Evolutionary conservation across 2,113 vertebrate species (phyloP).

Genomic region (Salvelinus sp.): DNA sequence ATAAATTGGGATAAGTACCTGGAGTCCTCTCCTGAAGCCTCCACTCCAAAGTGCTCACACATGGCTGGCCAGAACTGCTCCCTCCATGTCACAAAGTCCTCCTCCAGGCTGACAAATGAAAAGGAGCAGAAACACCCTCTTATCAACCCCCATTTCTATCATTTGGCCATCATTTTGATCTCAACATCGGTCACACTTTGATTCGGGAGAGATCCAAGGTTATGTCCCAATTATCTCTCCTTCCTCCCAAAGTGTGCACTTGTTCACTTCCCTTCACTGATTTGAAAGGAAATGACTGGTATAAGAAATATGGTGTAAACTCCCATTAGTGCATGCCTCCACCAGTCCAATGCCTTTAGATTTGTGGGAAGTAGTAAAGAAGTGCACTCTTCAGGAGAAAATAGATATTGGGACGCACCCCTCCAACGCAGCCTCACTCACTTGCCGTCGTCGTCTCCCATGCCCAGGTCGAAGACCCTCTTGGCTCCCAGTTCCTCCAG

Average conservation of each 20-base stretch:
- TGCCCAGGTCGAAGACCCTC: slow-evolving; percentile 91
- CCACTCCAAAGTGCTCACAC: slow-evolving; percentile 95
- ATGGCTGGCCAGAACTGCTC: slow-evolving; percentile 98
- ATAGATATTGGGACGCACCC: too few relatives aligned
- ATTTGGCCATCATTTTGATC: neutral
- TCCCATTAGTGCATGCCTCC: too few relatives aligned
- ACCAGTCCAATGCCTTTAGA: too few relatives aligned
- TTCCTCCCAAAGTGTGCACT: too few relatives aligned
- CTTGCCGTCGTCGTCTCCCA: slow-evolving; percentile 95
- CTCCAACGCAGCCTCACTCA: slow-evolving; percentile 71
- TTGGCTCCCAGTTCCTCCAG: slow-evolving; percentile 89
- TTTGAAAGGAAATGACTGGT: too few relatives aligned
- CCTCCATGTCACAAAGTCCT: slow-evolving; percentile 96
- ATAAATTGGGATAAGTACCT: slow-evolving; percentile 72
- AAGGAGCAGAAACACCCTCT: neutral
- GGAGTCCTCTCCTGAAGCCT: slow-evolving; percentile 94
- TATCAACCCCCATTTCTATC: too few relatives aligned
- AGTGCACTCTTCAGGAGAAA: too few relatives aligned
- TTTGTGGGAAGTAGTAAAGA: too few relatives aligned
- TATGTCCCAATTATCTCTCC: too few relatives aligned
- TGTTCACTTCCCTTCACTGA: too few relatives aligned
- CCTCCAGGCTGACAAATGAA: slow-evolving; percentile 77
- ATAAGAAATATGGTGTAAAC: too few relatives aligned
- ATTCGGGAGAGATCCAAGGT: too few relatives aligned
- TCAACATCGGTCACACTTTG: neutral